These are phyloP conservation scores for Incurvaria masculella DNA, from an alignment of 2,888 invertebrate genomes.

Conservation along the genomic window DNA sequence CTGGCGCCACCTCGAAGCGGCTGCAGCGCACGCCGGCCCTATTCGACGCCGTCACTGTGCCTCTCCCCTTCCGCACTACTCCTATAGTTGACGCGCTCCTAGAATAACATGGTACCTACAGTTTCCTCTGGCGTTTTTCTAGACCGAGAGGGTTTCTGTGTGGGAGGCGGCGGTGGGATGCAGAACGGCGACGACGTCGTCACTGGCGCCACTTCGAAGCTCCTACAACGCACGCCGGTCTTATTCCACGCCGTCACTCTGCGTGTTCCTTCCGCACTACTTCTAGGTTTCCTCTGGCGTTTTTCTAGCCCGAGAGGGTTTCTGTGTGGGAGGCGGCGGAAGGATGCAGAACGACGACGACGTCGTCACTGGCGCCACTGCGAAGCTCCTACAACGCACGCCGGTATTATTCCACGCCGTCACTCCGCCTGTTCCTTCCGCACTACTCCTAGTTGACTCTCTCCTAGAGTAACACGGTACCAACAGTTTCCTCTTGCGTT, in stretches of 20 bases:
- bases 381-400: conserved; percentile 59
- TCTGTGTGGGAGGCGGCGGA: conserved; percentile 18
- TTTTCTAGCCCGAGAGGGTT: too few species aligned
- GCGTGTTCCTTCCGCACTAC: conserved; percentile 61
- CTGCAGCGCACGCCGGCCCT: conserved; percentile 60
- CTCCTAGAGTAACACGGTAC: too few species aligned
- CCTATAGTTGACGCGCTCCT: conserved; percentile 62
- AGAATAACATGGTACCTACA: too few species aligned
- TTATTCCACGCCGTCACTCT: conserved; percentile 67
- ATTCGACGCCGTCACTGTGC: conserved; percentile 66
- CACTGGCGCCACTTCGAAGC: conserved; percentile 49
- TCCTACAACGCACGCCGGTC: conserved; percentile 59
- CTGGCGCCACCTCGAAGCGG: conserved; percentile 51
- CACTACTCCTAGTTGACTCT: too few species aligned
- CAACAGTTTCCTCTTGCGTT: too few species aligned
- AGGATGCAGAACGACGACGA: conserved; percentile 30
- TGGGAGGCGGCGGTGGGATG: conserved; percentile 18
- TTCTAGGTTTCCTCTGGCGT: too few species aligned
- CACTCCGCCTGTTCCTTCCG: too few species aligned
- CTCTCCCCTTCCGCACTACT: conserved; percentile 64
- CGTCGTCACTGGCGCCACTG: conserved; percentile 44
- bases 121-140: too few species aligned
- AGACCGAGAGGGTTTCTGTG: too few species aligned
- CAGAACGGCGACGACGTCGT: conserved; percentile 37
- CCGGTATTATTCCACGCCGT: conserved; percentile 64